Evolutionary conservation across 2,888 invertebrate genomes (phyloP), one percentile per base, ranked within the genome.

Genomic region (Palloptera scutellata): DNA sequence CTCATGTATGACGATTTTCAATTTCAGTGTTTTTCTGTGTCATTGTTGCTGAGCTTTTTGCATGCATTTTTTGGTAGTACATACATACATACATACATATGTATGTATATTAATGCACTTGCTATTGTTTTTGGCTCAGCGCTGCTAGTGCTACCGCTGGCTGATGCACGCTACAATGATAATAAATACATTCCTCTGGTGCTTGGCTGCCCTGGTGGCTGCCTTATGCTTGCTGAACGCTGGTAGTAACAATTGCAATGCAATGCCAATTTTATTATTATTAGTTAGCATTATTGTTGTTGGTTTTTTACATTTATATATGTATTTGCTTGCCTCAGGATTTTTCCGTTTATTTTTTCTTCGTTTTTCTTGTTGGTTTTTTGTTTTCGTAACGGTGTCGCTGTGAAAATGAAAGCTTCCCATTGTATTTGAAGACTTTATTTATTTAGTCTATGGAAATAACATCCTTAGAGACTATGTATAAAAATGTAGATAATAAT

Each of bases 401-500:
- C 78, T 79, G 76, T 76, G 81, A 81, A 81, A 81, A 81, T 81
- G 81, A 81, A 81, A 81, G 83, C 83, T 81, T 72, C 17, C 13
- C 42, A 19, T 54, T 54, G 54, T 54, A 19, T 41, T 15, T 19
- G 43, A 6, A 4, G 30, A 30, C 6, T 30, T 4, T 30, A 30
- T 30, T 30, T 30, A 6, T n/a, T n/a, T n/a, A n/a, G n/a, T n/a
- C n/a, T n/a, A n/a, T n/a, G n/a, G n/a, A n/a, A n/a, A n/a, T n/a
- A n/a, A n/a, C 30, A 30, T 30, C 3, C 30, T 30, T 30, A 30
- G 2, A 30, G 2, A 30, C 30, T 30, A 30, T 30, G 30, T 30
- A 30, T 30, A 30, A 4, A 30, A 4, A 6, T 30, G 30, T 30
- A 30, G n/a, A n/a, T n/a, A n/a, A n/a, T n/a, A n/a, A n/a, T n/a